Evolutionary conservation across 2,888 invertebrate species (phyloP).

Genomic region (Spatulosminthurus flaviceps): DNA sequence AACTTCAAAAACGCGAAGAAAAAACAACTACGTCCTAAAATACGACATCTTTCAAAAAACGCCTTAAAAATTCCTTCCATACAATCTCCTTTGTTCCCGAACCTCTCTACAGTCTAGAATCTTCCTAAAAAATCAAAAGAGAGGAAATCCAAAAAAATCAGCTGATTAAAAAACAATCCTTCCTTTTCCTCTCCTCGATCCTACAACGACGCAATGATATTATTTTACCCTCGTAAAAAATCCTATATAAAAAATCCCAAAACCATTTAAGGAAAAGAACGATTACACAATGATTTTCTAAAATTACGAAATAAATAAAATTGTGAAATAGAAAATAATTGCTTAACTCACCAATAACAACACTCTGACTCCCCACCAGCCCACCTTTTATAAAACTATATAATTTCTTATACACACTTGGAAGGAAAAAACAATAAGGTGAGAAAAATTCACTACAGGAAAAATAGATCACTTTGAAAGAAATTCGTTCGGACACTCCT

Average conservation of each 20-base stretch:
- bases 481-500: neutral
- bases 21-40: too few species aligned
- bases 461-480: neutral
- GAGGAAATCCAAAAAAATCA: neutral
- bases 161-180: neutral
- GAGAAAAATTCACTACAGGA: too few species aligned
- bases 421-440: neutral
- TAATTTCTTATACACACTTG: neutral
- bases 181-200: neutral
- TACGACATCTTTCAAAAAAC: too few species aligned
- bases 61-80: too few species aligned
- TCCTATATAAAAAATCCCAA: neutral
- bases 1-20: too few species aligned
- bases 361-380: too few species aligned
- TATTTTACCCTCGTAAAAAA: neutral
- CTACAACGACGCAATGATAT: neutral
- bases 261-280: neutral
- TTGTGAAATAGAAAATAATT: neutral
- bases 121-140: neutral
- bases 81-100: too few species aligned
- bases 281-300: neutral
- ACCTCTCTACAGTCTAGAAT: too few species aligned
- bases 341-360: neutral
- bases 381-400: too few species aligned
- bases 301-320: neutral